phyloP scores from a whole-genome alignment of 2,888 invertebrate genomes.

The Entomobrya proxima region DNA sequence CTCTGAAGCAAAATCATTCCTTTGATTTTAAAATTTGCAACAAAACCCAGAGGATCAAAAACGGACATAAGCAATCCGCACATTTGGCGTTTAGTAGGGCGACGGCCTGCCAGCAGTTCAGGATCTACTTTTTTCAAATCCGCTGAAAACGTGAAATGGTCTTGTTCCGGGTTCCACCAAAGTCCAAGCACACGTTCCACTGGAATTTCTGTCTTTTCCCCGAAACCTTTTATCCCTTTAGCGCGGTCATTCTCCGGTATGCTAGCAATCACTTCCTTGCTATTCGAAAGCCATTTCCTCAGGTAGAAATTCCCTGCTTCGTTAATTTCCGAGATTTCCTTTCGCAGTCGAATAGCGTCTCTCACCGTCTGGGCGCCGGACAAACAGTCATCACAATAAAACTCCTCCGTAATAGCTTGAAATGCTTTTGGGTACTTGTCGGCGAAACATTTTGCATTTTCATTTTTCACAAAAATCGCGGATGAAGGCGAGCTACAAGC shows the following conservation, averaged over 20 bases:
- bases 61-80: too few species aligned
- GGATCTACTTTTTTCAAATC: too few species aligned
- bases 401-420: not conserved
- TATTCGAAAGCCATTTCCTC: constrained; percentile 25
- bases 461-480: constrained; percentile 29
- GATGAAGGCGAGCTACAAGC: constrained; percentile 58
- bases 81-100: too few species aligned
- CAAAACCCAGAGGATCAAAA: too few species aligned
- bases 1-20: not conserved
- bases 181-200: too few species aligned
- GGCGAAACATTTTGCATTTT: constrained; percentile 6
- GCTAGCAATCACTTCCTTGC: not conserved
- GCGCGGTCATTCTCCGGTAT: not conserved
- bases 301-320: constrained; percentile 24
- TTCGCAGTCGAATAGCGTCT: not conserved
- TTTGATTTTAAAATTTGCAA: constrained; percentile 33
- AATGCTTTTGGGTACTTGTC: constrained; percentile 41
- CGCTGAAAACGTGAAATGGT: too few species aligned
- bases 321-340: not conserved
- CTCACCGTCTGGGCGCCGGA: not conserved
- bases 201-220: too few species aligned
- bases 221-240: too few species aligned
- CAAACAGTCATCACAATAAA: constrained; percentile 56
- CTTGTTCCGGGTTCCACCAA: too few species aligned
- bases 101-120: too few species aligned